Evolutionary conservation across 2,113 vertebrate species (phyloP).

Genomic region (Turnix velox): DNA sequence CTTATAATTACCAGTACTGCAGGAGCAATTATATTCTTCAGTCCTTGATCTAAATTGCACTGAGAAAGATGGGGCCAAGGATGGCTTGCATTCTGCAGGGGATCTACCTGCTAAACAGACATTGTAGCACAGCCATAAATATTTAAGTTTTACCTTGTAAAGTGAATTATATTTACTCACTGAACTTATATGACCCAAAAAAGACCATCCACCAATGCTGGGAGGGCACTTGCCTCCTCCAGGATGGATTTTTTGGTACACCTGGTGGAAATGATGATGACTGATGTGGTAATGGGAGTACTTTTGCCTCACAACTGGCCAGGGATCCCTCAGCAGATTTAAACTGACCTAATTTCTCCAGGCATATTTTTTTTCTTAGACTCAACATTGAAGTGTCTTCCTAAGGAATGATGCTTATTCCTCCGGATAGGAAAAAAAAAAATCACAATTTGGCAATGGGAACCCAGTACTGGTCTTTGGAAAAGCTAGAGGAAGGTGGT

Average conservation of each 20-base stretch:
- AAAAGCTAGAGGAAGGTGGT: not conserved
- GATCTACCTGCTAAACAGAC: not conserved
- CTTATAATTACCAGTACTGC: constrained; percentile 51
- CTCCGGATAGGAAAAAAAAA: not conserved
- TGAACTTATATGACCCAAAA: not conserved
- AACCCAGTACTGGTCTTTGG: not conserved
- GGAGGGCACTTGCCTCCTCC: not conserved
- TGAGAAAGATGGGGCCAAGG: constrained; percentile 32
- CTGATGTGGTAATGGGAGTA: not conserved
- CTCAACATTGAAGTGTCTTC: not conserved
- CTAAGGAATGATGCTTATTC: not conserved
- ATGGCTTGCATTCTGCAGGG: not conserved
- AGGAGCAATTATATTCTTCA: constrained; percentile 42
- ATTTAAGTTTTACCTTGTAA: not conserved
- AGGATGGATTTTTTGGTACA: not conserved
- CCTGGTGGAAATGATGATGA: not conserved
- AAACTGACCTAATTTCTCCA: not conserved
- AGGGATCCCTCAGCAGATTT: not conserved
- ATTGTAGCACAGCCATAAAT: not conserved
- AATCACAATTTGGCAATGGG: not conserved
- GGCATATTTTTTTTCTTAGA: not conserved
- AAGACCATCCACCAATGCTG: not conserved
- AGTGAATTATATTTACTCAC: not conserved
- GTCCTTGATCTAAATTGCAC: constrained; percentile 54
- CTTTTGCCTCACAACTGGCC: not conserved